A percentile compares a stretch with the other conserved stretches of the same genome.
phyloP scores from a whole-genome alignment of 1,140 invertebrate species.

The Bradysia coprophila region DNA sequence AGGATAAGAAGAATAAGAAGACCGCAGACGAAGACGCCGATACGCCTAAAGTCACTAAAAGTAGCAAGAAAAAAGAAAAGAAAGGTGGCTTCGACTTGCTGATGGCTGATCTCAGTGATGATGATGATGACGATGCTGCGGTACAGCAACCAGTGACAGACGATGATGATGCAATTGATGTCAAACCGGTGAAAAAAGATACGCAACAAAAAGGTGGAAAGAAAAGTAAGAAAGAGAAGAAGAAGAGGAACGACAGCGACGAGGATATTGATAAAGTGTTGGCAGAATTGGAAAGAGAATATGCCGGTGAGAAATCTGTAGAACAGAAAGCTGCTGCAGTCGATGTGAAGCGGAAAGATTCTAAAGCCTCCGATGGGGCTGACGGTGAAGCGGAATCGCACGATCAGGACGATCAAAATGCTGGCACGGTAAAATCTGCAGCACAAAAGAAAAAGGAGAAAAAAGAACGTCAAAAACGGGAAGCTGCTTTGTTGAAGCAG shows the following conservation, averaged over 20 bases:
- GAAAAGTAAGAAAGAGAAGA: constrained; percentile 49
- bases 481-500: constrained; percentile 25
- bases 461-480: constrained; percentile 63
- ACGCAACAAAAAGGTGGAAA: constrained; percentile 32
- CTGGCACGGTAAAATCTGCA: constrained; percentile 53
- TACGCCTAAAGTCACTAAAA: constrained; percentile 20
- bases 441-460: constrained; percentile 78
- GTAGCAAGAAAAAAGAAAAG: constrained; percentile 18
- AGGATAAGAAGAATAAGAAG: constrained; percentile 30
- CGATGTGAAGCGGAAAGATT: constrained; percentile 17
- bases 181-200: constrained; percentile 28
- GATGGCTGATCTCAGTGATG: constrained; percentile 33
- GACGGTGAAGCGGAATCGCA: constrained; percentile 24
- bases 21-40: constrained; percentile 26
- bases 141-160: constrained; percentile 11
- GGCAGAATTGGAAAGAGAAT: constrained; percentile 61
- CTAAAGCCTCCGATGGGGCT: constrained; percentile 23
- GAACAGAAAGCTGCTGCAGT: constrained; percentile 18
- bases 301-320: constrained; percentile 35
- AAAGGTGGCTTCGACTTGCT: constrained; percentile 40
- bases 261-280: constrained; percentile 72
- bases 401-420: constrained; percentile 33
- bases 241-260: constrained; percentile 59
- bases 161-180: constrained; percentile 22
- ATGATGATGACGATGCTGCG: constrained; percentile 17